Base-by-base conservation (phyloP, 1,140 invertebrate genomes). In the Drosophila littoralis region DNA sequence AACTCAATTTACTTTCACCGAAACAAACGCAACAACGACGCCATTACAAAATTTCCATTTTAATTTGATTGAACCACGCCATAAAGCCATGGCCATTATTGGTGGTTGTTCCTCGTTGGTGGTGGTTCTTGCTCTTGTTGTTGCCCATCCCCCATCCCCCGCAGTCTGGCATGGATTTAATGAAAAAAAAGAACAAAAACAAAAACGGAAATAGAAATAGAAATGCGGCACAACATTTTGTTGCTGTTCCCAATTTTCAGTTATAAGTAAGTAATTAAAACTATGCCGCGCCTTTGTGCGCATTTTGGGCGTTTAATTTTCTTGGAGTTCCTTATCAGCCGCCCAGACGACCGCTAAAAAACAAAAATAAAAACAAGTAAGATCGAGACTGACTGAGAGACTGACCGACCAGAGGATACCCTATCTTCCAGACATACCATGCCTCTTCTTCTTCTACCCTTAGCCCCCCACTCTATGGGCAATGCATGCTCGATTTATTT, bases 51-150 rank as follows among this genome's bases (percentile, higher is more conserved):
- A 66, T 69, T 67, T 48, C 67, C 43, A 69, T 80, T 88, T 89
- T 78, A 84, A 76, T 89, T 77, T 69, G 79, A 86, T 89, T 89
- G 83, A 84, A 75, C 83, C 83, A 89, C 83, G 83, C 83, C 80
- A 86, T 69, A 58, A 59, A 68, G 59, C 59, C 48, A 13, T 32
- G 67, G 63, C 67, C 71, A 43, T 60, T 50, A 48, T 58, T 68
- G 54, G 72, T 57, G 55, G 77, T 68, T 33, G 76, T 45, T 46
- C 43, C 40, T 6, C 7, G 35, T 42, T 32, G 55, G 52, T 51
- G 58, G 51, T 48, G 46, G 46, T 48, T 48, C 22, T 28, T 28
- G 22, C 22, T 28, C 22, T 52, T 63, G 43, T 28, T 36, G 48
- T 17, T 55, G 17, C 15, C 12, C 15, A 57, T 22, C 6, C 15